Conservation (phyloP, 2,113 vertebrate species). For the cat (Felis catus) region DNA sequence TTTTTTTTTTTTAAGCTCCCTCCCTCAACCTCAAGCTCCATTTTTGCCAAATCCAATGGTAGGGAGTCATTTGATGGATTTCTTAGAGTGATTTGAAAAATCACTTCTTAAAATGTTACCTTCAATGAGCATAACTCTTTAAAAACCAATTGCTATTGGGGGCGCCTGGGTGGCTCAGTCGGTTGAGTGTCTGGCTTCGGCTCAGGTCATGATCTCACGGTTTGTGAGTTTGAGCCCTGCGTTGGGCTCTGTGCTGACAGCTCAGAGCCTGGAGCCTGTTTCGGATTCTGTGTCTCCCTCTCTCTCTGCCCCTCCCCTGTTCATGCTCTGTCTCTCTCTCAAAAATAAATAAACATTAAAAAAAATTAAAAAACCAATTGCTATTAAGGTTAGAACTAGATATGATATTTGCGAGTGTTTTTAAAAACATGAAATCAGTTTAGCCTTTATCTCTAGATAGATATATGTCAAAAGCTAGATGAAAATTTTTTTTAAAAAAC, state of each 20-base stretch:
- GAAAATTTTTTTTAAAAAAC: not conserved
- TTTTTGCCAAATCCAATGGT: not conserved
- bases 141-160: not conserved
- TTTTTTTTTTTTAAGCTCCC: no score
- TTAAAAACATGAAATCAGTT: constrained; percentile 2
- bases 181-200: no score
- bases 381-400: not conserved
- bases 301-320: no score
- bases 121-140: not conserved
- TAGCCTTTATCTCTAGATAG: not conserved
- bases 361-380: not conserved
- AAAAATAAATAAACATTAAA: no score
- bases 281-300: no score
- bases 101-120: not conserved
- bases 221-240: no score
- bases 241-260: no score
- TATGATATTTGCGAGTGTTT: not conserved
- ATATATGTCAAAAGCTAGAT: not conserved
- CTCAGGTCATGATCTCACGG: no score
- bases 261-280: no score
- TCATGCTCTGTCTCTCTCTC: no score
- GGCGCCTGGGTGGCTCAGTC: no score
- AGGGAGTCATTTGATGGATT: not conserved
- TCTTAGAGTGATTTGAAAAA: constrained; percentile 15
- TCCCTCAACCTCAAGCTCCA: not conserved